Percentiles rank a stretch among this genome's conserved stretches.
Conservation (phyloP, 1,140 invertebrate genomes). For the Sitophilus oryzae region DNA sequence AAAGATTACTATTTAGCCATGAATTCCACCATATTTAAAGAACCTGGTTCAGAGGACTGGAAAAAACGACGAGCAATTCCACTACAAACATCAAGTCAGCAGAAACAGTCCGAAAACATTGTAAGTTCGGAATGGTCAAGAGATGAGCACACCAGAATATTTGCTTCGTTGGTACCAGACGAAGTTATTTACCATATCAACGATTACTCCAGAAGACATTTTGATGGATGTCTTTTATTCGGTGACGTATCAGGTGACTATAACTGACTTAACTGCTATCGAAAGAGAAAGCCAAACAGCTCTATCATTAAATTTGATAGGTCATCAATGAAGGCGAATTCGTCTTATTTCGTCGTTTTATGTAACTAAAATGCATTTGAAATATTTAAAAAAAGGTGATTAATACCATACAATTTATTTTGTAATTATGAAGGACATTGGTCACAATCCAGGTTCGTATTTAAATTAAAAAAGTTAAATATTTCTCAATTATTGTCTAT, state of each 20-base stretch:
- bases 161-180: constrained; percentile 57
- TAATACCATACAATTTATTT: too few relatives aligned
- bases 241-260: constrained; percentile 52
- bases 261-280: not conserved
- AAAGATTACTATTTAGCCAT: constrained; percentile 11
- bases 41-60: constrained; percentile 23
- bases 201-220: constrained; percentile 48
- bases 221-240: constrained; percentile 55
- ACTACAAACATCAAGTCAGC: not conserved
- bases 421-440: too few relatives aligned
- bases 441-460: too few relatives aligned
- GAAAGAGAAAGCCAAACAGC: too few relatives aligned
- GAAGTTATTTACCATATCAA: constrained; percentile 54
- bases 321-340: too few relatives aligned
- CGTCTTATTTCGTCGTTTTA: too few relatives aligned
- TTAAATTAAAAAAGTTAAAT: too few relatives aligned
- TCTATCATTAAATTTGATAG: too few relatives aligned
- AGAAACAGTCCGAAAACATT: not conserved
- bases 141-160: constrained; percentile 47
- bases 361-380: too few relatives aligned
- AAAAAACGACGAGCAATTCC: constrained; percentile 23
- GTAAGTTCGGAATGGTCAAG: not conserved
- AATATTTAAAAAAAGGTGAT: too few relatives aligned
- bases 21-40: constrained; percentile 6
- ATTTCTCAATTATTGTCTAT: too few relatives aligned